Conservation (phyloP, 2,888 invertebrate genomes). For the Orthonevra nobilis region DNA sequence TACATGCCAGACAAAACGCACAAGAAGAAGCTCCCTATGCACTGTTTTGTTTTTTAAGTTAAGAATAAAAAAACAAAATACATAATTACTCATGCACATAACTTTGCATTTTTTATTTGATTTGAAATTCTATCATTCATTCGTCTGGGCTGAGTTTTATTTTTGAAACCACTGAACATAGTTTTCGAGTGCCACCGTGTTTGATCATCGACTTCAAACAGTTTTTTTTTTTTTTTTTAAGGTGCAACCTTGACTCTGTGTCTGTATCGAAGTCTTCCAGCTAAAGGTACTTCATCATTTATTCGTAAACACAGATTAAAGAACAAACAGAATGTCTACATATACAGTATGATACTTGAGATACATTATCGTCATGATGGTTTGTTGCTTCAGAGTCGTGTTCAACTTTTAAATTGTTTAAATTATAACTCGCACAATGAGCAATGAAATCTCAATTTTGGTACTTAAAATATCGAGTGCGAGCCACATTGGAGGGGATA, state of each 20-base stretch:
- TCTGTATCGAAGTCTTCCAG: constrained; percentile 2
- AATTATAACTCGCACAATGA: constrained; percentile 21
- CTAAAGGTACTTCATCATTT: constrained; percentile 27
- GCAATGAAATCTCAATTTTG: constrained; percentile 50
- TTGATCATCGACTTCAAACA: constrained; percentile 15
- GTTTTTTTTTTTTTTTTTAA: background rate
- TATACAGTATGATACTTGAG: constrained; percentile 39
- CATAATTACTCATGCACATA: constrained; percentile 62
- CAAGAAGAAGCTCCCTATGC: constrained; percentile 1
- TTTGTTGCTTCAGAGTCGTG: constrained; percentile 5
- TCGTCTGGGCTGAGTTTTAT: background rate
- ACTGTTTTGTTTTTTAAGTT: background rate
- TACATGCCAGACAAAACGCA: constrained; percentile 22
- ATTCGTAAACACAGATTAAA: constrained; percentile 44
- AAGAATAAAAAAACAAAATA: too few species aligned
- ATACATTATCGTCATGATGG: constrained; percentile 31
- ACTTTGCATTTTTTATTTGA: constrained; percentile 42
- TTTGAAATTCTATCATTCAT: constrained; percentile 22
- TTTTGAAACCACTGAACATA: too few species aligned
- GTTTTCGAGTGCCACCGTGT: constrained; percentile 25
- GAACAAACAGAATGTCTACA: constrained; percentile 8
- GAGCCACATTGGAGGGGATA: background rate
- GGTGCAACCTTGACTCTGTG: constrained; percentile 33
- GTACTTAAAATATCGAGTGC: constrained; percentile 37
- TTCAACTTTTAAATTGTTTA: constrained; percentile 53